Conservation (phyloP, 1,140 invertebrate species). For the Pomacea maculata region DNA sequence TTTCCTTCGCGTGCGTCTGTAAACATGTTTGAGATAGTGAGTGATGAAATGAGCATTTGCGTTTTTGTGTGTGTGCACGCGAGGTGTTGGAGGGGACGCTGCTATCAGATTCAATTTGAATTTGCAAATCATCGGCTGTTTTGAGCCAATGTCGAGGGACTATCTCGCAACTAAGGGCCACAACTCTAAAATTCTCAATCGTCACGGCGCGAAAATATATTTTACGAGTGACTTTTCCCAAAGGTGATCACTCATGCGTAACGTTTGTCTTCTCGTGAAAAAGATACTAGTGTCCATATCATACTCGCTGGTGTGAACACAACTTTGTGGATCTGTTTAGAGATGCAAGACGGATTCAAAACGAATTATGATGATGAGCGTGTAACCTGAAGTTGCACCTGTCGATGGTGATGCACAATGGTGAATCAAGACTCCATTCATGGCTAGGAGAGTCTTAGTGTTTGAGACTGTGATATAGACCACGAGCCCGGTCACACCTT, state of each 20-base stretch:
- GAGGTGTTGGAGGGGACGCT: background rate
- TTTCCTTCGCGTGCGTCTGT: slow-evolving; percentile 11
- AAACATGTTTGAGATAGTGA: slow-evolving; percentile 19
- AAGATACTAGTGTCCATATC: no score
- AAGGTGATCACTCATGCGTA: background rate
- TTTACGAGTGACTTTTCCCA: background rate
- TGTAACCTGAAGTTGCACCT: no score
- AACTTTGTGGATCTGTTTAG: no score
- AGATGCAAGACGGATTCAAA: no score
- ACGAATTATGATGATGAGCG: no score
- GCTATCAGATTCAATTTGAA: background rate
- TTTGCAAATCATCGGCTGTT: background rate
- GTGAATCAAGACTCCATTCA: no score
- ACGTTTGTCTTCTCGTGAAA: background rate
- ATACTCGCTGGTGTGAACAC: no score
- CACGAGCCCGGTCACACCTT: no score
- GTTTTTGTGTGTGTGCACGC: slow-evolving; percentile 2
- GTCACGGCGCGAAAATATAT: background rate
- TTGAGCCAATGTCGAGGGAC: background rate
- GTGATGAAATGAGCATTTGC: slow-evolving; percentile 2
- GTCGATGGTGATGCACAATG: no score
- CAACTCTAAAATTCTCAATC: background rate
- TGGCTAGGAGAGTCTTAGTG: no score
- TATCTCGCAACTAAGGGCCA: background rate
- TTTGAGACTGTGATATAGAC: no score